Evolutionary conservation across 2,113 vertebrate species (phyloP), one percentile per base, ranked within the genome.

Genomic region (Mirounga angustirostris): DNA sequence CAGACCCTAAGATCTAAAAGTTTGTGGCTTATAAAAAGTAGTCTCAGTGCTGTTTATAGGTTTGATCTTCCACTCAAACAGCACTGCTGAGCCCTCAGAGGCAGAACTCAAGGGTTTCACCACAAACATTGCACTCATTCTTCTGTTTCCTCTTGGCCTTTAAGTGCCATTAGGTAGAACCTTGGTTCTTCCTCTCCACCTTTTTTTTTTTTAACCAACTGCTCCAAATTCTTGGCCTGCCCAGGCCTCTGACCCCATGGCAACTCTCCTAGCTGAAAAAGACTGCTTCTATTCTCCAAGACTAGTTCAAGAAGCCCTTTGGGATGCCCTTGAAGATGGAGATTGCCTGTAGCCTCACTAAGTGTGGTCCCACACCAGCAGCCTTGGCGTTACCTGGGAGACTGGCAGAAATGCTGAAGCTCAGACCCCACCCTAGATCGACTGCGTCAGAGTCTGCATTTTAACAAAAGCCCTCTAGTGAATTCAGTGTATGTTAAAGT

Each of bases 101-200:
- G 89, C 33, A 40, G n/a, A 19, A 24, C 43, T 92, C 58, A 19
- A 19, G 52, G 28, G 2, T 61, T 52, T 85, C 71, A 59, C 12
- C 10, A 54, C 7, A 85, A 93, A 97, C 87, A 95, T 46, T 92
- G 61, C 30, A 67, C 4, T 54, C 87, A 88, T 89, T 89, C 40
- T 94, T 89, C n/a, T 85, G 50, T 24, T 16, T 94, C 14, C 46
- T 94, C 9, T 58, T 28, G 58, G 33, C 65, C 28, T 86, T 59
- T 50, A 81, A 71, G 79, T 73, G 71, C 22, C 63, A 78, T 13
- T 81, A 91, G 43, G 65, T 80, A 85, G 56, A 91, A 88, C 63
- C 76, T 80, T 65, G 69, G 26, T 76, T 96, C 76, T 93, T 78
- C 33, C 7, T 69, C 50, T 56, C 21, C 5, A 50, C 8, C 33